Evolutionary conservation across 2,113 vertebrate species (phyloP).

Genomic region (Arothron firmamentum): DNA sequence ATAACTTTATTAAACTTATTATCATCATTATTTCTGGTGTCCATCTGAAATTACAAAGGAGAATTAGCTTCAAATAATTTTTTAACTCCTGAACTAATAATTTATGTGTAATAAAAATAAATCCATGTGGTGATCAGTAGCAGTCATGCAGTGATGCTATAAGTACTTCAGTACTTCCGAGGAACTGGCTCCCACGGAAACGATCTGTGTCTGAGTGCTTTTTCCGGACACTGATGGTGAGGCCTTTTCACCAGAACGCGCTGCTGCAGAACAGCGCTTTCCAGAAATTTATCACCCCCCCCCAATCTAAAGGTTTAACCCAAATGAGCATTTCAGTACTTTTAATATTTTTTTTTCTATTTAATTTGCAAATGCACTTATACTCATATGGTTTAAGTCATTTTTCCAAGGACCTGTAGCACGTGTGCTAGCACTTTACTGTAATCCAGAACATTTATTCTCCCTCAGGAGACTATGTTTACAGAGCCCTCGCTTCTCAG

Average conservation of each 20-base stretch:
- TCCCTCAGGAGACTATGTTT: slow-evolving; percentile 27
- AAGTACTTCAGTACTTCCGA: slow-evolving; percentile 43
- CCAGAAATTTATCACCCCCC: slow-evolving; percentile 38
- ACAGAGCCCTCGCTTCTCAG: slow-evolving; percentile 4
- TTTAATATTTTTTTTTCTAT: background rate
- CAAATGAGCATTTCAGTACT: slow-evolving; percentile 16
- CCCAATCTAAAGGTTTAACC: slow-evolving; percentile 21
- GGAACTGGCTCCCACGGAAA: slow-evolving; percentile 52
- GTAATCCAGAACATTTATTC: slow-evolving; percentile 44
- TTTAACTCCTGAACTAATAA: too few relatives aligned
- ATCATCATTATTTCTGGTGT: too few relatives aligned
- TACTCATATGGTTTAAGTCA: background rate
- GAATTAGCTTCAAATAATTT: too few relatives aligned
- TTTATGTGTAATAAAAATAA: too few relatives aligned
- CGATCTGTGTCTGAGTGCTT: slow-evolving; percentile 57
- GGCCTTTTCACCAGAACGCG: slow-evolving; percentile 51
- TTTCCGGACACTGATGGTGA: slow-evolving; percentile 50
- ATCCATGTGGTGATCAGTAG: background rate
- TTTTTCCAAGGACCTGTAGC: slow-evolving; percentile 1
- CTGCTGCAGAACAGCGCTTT: slow-evolving; percentile 16
- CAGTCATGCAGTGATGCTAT: slow-evolving; percentile 41
- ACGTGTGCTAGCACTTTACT: slow-evolving; percentile 17
- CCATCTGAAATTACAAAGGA: too few relatives aligned
- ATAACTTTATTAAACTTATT: too few relatives aligned
- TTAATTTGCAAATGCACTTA: background rate